These are phyloP conservation scores for Troides helena DNA, from an alignment of 2,888 invertebrate genomes.

Conservation along the genomic window DNA sequence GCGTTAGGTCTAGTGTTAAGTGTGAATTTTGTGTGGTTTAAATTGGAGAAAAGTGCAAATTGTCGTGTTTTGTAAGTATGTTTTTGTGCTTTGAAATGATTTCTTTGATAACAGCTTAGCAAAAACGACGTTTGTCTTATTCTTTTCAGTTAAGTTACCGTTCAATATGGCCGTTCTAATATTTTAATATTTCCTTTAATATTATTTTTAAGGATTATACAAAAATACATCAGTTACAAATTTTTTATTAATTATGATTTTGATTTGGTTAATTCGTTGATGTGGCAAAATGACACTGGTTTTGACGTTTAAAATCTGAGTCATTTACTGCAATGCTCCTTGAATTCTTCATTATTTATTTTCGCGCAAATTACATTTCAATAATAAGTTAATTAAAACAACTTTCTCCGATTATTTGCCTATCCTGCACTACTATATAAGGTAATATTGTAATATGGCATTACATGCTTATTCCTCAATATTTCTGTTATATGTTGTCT, in stretches of 20 bases:
- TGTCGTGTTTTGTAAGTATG: conserved; percentile 70
- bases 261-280: conserved; percentile 54
- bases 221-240: conserved; percentile 26
- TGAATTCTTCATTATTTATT: conserved; percentile 36
- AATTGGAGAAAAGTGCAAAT: conserved; percentile 61
- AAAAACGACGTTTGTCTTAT: conserved; percentile 36
- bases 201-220: conserved; percentile 30
- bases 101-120: conserved; percentile 29
- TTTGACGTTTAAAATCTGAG: conserved; percentile 75
- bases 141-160: conserved; percentile 49
- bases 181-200: conserved; percentile 46
- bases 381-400: conserved; percentile 6
- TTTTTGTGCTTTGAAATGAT: conserved; percentile 32
- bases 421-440: neutral
- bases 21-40: conserved; percentile 69
- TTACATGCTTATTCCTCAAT: no score
- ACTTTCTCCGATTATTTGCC: neutral
- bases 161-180: conserved; percentile 78
- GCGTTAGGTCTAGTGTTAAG: conserved; percentile 74
- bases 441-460: neutral
- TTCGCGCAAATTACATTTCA: conserved; percentile 36
- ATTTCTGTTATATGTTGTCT: no score
- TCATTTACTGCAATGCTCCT: conserved; percentile 55
- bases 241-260: conserved; percentile 21
- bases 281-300: conserved; percentile 76